phyloP scores from a whole-genome alignment of 2,888 invertebrate species.

The Acanthosepion lycidas region DNA sequence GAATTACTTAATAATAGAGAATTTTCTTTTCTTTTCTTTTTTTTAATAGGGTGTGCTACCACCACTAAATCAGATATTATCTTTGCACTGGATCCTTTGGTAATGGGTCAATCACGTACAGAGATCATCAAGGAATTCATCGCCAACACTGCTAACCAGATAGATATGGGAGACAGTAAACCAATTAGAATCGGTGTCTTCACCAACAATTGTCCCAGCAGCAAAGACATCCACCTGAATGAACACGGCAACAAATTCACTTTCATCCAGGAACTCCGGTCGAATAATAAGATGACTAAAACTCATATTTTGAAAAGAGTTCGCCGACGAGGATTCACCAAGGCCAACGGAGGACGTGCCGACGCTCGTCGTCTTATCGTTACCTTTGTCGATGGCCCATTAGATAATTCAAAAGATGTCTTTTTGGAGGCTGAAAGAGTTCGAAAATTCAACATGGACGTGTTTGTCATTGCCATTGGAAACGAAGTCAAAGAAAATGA shows the following conservation, averaged over 20 bases:
- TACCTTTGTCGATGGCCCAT: constrained; percentile 60
- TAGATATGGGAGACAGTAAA: constrained; percentile 51
- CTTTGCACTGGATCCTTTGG: constrained; percentile 62
- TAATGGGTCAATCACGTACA: constrained; percentile 54
- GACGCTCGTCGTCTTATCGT: constrained; percentile 61
- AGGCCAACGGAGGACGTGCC: constrained; percentile 51
- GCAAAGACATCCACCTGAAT: constrained; percentile 57
- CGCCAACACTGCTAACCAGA: constrained; percentile 52
- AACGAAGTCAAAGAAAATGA: background rate
- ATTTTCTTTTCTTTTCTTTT: background rate
- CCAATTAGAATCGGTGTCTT: constrained; percentile 61
- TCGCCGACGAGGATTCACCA: background rate
- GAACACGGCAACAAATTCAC: constrained; percentile 51
- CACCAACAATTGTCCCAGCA: constrained; percentile 59
- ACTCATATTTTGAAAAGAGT: constrained; percentile 24
- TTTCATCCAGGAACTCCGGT: constrained; percentile 24
- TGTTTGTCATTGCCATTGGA: constrained; percentile 42
- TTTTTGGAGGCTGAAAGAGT: background rate
- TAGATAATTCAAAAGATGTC: background rate
- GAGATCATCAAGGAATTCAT: constrained; percentile 58
- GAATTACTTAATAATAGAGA: too few relatives aligned
- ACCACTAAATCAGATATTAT: constrained; percentile 62
- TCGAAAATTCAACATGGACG: background rate
- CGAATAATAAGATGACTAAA: background rate
- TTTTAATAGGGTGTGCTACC: constrained; percentile 54